These are phyloP conservation scores for Scaptomyza polygonia DNA, from an alignment of 2,888 invertebrate species.

Conservation along the genomic window DNA sequence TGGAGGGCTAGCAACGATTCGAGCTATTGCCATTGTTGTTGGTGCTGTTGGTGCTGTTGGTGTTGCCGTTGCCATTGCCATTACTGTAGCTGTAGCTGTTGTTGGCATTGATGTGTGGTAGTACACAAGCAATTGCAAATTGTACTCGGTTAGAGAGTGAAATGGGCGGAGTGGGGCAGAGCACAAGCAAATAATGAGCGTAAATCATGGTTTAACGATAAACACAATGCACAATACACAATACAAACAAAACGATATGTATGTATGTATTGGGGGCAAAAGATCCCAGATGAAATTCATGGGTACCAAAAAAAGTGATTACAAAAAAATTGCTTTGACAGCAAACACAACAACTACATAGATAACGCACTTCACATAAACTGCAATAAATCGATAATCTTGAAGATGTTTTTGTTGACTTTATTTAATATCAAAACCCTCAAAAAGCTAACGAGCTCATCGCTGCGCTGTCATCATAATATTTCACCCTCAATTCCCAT, in stretches of 20 bases:
- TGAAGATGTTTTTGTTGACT: background rate
- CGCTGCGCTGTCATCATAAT: constrained; percentile 23
- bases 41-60: background rate
- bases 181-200: constrained; percentile 74
- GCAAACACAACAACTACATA: constrained; percentile 19
- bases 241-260: constrained; percentile 19
- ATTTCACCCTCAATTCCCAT: constrained; percentile 20
- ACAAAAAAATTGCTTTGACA: constrained; percentile 34
- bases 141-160: constrained; percentile 1
- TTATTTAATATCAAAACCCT: background rate
- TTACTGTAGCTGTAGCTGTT: constrained; percentile 16
- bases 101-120: constrained; percentile 66
- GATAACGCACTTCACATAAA: constrained; percentile 2
- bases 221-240: constrained; percentile 57
- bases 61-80: background rate
- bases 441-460: constrained; percentile 18
- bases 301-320: constrained; percentile 24
- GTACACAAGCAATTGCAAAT: constrained; percentile 51
- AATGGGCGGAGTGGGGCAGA: background rate
- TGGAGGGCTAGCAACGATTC: constrained; percentile 36
- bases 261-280: constrained; percentile 14
- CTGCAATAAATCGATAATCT: background rate
- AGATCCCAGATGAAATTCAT: constrained; percentile 44
- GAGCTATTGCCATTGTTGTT: constrained; percentile 38
- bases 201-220: constrained; percentile 79